Evolutionary conservation across 2,113 vertebrate species (phyloP).

Genomic region (Halichoerus grypus): DNA sequence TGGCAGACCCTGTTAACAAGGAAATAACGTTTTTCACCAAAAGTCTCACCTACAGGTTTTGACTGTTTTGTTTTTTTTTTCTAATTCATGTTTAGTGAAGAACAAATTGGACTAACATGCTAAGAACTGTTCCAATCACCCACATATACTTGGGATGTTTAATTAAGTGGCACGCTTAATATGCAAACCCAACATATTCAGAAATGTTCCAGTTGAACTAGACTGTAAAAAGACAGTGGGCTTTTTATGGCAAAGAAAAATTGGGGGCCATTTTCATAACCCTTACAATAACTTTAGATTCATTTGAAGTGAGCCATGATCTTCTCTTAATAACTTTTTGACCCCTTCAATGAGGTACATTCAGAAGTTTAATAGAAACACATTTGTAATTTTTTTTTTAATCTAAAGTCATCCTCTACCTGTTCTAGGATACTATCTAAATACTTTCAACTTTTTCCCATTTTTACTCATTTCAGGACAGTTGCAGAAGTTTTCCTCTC

Average conservation of each 20-base stretch:
- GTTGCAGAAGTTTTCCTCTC: conserved; percentile 22
- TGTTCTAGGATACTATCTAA: background rate
- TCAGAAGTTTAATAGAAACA: conserved; percentile 5
- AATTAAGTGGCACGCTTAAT: conserved; percentile 74
- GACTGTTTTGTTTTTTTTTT: conserved; percentile 48
- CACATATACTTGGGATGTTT: conserved; percentile 38
- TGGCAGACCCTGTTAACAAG: background rate
- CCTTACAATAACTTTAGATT: background rate
- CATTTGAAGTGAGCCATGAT: background rate
- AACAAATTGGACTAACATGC: conserved; percentile 2
- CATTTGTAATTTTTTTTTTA: background rate
- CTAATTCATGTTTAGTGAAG: background rate
- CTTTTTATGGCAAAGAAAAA: conserved; percentile 49
- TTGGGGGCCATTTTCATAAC: conserved; percentile 46
- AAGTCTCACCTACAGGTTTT: conserved; percentile 48
- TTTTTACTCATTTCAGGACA: conserved; percentile 10
- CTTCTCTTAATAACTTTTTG: background rate
- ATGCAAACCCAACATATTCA: conserved; percentile 41
- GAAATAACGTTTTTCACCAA: conserved; percentile 29
- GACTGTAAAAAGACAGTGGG: background rate
- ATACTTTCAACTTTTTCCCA: background rate
- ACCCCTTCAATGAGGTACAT: background rate
- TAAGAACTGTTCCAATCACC: conserved; percentile 68
- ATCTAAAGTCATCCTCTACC: background rate
- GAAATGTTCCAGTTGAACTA: conserved; percentile 9